These are phyloP conservation scores for Psammodynastes pulverulentus DNA, from an alignment of 2,113 vertebrate species.

Conservation along the genomic window DNA sequence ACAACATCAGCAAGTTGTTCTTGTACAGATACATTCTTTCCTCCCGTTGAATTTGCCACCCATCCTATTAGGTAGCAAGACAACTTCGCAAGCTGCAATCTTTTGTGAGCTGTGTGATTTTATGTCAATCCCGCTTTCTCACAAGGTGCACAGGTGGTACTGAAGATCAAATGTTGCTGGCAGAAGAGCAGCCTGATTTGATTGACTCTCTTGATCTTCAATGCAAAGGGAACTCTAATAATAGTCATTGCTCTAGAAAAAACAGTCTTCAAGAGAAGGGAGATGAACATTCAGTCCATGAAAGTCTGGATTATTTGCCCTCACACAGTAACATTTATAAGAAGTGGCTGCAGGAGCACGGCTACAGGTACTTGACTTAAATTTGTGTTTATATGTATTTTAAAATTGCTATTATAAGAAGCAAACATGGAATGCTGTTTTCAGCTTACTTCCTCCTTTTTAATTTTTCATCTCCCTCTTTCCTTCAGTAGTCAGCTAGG, in stretches of 20 bases:
- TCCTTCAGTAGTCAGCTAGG: neutral
- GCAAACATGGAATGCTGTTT: neutral
- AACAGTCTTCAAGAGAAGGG: constrained; percentile 6
- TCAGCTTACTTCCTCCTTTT: neutral
- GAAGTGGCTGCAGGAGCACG: constrained; percentile 47
- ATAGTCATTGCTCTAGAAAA: neutral
- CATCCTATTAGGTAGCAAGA: neutral
- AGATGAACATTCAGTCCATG: constrained; percentile 16
- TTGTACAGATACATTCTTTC: neutral
- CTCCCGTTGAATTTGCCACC: rapidly evolving
- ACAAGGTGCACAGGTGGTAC: neutral
- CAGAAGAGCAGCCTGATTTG: constrained; percentile 30
- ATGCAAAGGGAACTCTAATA: neutral
- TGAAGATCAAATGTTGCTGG: constrained; percentile 40
- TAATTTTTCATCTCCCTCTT: neutral
- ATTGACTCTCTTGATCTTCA: constrained; percentile 24
- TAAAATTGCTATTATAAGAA: neutral
- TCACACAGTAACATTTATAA: constrained; percentile 51
- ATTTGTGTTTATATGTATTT: neutral
- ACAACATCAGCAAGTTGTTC: constrained; percentile 4
- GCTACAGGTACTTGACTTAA: constrained; percentile 25
- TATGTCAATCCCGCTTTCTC: constrained; percentile 27
- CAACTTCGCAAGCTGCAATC: neutral
- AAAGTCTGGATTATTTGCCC: constrained; percentile 58
- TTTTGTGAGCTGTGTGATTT: neutral